Base-by-base conservation (phyloP, 1,140 invertebrate species). In the Nasonia giraulti region DNA sequence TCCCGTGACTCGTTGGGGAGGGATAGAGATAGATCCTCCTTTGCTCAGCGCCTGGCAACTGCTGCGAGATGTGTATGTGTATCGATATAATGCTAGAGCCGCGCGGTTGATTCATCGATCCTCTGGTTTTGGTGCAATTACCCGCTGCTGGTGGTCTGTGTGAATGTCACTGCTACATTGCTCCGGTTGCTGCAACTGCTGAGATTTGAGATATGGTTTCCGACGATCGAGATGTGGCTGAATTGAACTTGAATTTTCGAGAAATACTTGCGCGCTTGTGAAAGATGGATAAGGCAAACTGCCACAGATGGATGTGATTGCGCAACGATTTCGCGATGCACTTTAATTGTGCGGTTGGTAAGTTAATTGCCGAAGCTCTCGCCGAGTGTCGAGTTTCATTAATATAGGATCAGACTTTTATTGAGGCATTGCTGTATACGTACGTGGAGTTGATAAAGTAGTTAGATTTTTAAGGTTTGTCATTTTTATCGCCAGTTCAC, bases 61-160 rank as follows among this genome's bases (percentile, higher is more conserved):
- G 73, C 55, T 62, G 20, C 20, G 47, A 62, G 55, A 62, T 44
- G 50, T 50, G 47, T 78, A 78, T 55, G 31, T 78, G 50, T 77
- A 55, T 76, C 40, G 74, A 76, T 76, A 50, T 77, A 14, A 33
- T 23, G 76, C 47, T 1, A 27, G 76, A 71, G 68, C 12, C 11
- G 23, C 11, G 12, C 68, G 68, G 23, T 78, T 78, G 33, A 78
- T 78, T 78, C 76, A 78, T 78, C 50, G 76, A 78, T 2, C 76
- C 76, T 27, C 10, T 33, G 27, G 27, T 33, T 50, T 6, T 66
- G 37, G 31, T 40, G 27, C 55, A 76, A 78, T 78, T 78, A 62
- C 33, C 12, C 23, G 44, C 23, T 23, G 44, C 23, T 12, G 74
- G 40, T n/a, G 55, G 55, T 62, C 17, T 8, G n/a, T 8, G 8